Evolutionary conservation across 2,797 vertebrate species (phyloP).

Genomic region (Morus bassanus): DNA sequence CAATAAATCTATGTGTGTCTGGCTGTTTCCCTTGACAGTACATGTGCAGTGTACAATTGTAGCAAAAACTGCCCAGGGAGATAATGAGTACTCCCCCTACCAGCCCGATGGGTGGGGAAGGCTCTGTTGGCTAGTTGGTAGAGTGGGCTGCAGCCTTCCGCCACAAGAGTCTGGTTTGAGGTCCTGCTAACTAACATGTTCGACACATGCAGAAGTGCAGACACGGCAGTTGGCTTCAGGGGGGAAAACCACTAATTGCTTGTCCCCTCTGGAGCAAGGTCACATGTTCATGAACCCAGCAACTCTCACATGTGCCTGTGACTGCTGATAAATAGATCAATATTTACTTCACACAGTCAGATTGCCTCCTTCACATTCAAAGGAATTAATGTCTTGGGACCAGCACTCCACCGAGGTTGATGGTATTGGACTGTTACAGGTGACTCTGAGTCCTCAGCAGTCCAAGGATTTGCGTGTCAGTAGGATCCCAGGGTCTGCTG

Average conservation of each 20-base stretch:
- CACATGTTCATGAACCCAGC: background rate
- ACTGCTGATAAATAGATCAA: background rate
- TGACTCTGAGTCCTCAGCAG: background rate
- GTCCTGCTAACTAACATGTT: fast-evolving
- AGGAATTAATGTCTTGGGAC: background rate
- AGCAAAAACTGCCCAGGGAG: background rate
- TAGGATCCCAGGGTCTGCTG: background rate
- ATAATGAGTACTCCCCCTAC: background rate
- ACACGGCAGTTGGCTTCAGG: background rate
- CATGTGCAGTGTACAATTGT: fast-evolving
- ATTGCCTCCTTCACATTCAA: background rate
- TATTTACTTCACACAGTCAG: background rate
- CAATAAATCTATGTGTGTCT: background rate
- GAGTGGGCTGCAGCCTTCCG: background rate
- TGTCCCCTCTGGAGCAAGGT: background rate
- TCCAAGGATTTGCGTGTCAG: background rate
- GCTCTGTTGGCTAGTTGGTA: background rate
- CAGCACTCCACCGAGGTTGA: background rate
- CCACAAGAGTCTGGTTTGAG: fast-evolving
- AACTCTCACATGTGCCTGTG: background rate
- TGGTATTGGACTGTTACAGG: background rate
- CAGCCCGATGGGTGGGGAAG: fast-evolving
- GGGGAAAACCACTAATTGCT: background rate
- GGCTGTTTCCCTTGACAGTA: background rate
- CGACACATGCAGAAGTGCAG: fast-evolving